Evolutionary conservation across 2,797 vertebrate genomes (phyloP).

Genomic region (Ataeniobius toweri): DNA sequence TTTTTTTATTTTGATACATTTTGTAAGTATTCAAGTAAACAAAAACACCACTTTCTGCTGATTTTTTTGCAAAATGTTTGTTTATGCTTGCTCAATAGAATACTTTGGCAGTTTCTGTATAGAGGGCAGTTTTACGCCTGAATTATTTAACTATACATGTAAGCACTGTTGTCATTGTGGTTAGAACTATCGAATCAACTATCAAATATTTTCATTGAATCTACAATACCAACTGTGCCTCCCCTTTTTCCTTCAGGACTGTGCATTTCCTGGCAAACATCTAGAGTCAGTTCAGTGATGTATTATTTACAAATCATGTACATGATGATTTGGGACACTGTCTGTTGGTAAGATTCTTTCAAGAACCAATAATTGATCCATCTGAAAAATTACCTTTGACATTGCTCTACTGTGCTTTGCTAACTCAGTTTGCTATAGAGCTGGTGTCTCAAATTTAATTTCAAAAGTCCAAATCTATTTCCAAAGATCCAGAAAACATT

Average conservation of each 20-base stretch:
- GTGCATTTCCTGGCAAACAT: background rate
- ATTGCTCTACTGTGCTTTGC: background rate
- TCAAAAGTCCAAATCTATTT: background rate
- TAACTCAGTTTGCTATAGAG: background rate
- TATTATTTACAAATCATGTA: background rate
- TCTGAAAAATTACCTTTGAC: background rate
- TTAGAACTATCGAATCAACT: background rate
- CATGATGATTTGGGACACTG: background rate
- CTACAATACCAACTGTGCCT: background rate
- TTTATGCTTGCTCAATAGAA: background rate
- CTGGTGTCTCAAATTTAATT: background rate
- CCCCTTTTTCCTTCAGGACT: background rate
- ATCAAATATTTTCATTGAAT: background rate
- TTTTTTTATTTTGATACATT: background rate
- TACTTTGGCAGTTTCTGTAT: background rate
- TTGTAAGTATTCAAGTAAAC: background rate
- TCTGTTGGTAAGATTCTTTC: background rate
- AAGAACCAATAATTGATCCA: background rate
- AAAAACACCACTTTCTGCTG: background rate
- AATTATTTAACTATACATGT: background rate
- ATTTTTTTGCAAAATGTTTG: constrained; percentile 1
- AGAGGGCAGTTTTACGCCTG: background rate
- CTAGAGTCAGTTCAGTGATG: background rate
- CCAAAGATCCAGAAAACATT: background rate
- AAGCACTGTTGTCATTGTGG: background rate